A percentile compares a stretch with the other conserved stretches of the same genome.
These are phyloP conservation scores for Saturnia pavonia DNA, from an alignment of 2,888 invertebrate species.

Conservation along the genomic window DNA sequence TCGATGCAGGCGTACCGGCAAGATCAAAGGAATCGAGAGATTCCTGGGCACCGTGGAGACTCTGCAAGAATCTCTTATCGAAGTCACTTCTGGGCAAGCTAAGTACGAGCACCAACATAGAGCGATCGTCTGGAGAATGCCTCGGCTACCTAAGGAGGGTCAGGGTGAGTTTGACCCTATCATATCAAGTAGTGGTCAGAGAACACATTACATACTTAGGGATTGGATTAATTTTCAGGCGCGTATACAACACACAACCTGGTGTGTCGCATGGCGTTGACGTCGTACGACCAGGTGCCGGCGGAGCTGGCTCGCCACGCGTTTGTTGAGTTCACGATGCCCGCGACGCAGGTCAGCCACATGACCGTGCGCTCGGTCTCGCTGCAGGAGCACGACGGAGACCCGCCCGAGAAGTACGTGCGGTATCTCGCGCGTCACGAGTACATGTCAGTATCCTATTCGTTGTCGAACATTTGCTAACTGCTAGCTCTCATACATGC, in stretches of 20 bases:
- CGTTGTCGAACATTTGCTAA: no score
- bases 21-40: constrained; percentile 95
- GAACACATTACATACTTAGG: not conserved
- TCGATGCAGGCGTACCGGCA: constrained; percentile 86
- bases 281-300: constrained; percentile 98
- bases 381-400: constrained; percentile 92
- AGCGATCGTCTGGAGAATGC: constrained; percentile 99
- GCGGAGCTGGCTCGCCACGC: constrained; percentile 94
- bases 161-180: constrained; percentile 85
- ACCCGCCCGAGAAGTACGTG: constrained; percentile 99
- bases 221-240: constrained; percentile 78
- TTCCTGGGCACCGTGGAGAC: constrained; percentile 95
- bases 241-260: constrained; percentile 99
- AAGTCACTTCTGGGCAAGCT: constrained; percentile 97
- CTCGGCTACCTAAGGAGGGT: constrained; percentile 98
- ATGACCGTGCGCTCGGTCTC: constrained; percentile 97
- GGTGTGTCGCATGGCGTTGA: constrained; percentile 96
- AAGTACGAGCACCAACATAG: constrained; percentile 99
- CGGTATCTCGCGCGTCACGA: constrained; percentile 97
- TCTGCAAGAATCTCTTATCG: constrained; percentile 94
- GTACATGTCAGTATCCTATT: constrained; percentile 88
- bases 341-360: constrained; percentile 94
- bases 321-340: constrained; percentile 99
- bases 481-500: not conserved
- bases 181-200: no score